Evolutionary conservation across 2,113 vertebrate species (phyloP).

Genomic region (Lynx canadensis): DNA sequence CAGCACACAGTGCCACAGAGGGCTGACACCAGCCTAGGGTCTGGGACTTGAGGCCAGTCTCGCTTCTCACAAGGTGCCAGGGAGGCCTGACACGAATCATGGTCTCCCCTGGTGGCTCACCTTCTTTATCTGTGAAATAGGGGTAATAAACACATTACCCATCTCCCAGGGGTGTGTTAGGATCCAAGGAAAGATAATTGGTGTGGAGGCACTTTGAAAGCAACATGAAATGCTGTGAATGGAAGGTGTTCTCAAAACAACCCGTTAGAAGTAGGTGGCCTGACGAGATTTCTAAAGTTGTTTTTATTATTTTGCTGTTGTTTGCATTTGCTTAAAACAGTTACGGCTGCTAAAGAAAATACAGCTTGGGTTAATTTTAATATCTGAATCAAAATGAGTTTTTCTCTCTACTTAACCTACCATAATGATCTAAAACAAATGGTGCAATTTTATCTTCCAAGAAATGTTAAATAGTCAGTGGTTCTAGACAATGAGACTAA

Average conservation of each 20-base stretch:
- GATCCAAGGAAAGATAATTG: neutral
- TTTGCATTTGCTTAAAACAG: neutral
- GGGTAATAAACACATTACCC: neutral
- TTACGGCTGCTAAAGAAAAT: constrained; percentile 1
- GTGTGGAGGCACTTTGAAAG: neutral
- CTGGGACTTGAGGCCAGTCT: neutral
- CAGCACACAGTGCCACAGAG: neutral
- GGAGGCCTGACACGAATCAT: neutral
- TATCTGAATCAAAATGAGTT: neutral
- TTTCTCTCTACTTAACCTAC: neutral
- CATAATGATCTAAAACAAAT: constrained; percentile 5
- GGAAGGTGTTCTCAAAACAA: neutral
- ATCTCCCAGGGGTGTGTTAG: neutral
- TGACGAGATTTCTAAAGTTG: neutral
- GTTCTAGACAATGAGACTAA: neutral
- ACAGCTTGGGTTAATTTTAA: neutral
- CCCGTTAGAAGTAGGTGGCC: neutral
- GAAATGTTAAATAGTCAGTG: neutral
- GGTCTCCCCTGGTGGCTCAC: neutral
- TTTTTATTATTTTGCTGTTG: neutral
- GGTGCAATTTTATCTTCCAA: neutral
- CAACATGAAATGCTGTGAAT: neutral
- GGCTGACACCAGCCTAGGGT: neutral
- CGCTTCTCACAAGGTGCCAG: neutral
- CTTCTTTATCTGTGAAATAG: constrained; percentile 45